Base-by-base conservation (phyloP, 2,888 invertebrate species). In the Monochamus alternatus region DNA sequence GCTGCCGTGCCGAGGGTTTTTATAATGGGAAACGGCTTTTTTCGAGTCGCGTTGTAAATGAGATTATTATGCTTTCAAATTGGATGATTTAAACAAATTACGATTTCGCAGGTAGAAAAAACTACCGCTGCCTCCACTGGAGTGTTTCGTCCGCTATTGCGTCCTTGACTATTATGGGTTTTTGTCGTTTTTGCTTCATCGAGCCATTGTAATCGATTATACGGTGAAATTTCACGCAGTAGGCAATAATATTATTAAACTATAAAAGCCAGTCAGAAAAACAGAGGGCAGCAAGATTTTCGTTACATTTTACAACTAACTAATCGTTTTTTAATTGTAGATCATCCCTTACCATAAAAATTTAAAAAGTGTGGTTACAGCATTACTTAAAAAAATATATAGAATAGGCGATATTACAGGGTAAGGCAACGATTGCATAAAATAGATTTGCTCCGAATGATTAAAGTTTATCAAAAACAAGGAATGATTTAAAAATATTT, bases 21-120 rank as follows among this genome's bases (percentile, higher is more conserved):
- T 69, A 69, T 60, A 60, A 32, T 47, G 69, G 51, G 59, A 69
- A 60, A 47, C 10, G 30, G 59, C 30, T 10, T 47, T 69, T 69
- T 69, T 69, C 60, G 60, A 69, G 60, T 60, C 32, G 30, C 44
- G 32, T 47, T 60, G 22, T 69, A 69, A 69, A 69, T 69, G 69
- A 69, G 51, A 62, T 60, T 69, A 69, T 69, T 69, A 69, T 69
- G 60, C 60, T 60, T 31, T 60, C 47, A 69, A 69, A 62, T 69
- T 69, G 60, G 69, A 60, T 62, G 69, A 60, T 62, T 69, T 60
- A 44, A 69, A 60, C 60, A 51, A 60, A 60, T 69, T 69, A 69
- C 60, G 59, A 69, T 60, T 69, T 14, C 31, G 31, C 51, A n/a
- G 9, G 2, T 51, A 14, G 4, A 69, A 69, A 69, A 69, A 69